Base-by-base conservation (phyloP, 1,140 invertebrate species). In the Ptiloglossa arizonensis region DNA sequence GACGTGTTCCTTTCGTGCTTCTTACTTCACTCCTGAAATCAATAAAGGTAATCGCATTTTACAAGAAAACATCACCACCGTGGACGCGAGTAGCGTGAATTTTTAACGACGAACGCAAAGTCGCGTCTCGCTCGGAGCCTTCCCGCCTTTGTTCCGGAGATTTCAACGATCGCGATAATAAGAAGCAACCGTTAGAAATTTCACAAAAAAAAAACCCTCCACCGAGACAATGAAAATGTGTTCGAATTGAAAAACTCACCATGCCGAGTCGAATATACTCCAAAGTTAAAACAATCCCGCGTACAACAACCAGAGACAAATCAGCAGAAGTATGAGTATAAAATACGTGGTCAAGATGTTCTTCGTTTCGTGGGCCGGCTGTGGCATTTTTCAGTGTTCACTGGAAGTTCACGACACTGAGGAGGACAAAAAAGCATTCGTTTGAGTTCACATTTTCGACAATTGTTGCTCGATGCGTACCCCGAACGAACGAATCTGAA, bases 291-390 rank as follows among this genome's bases (percentile, higher is more conserved):
- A 90, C 52, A 92, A 56, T n/a, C 91, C 91, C 0, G 91, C 90
- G 81, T 94, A 94, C 0, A 94, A 81, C 19, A 93, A 60, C 90
- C 92, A 94, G 24, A 94, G 86, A 4, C 91, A 89, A n/a, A 93
- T 85, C 17, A 94, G 83, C 22, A 94, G 86, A 29, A 93, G 76
- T 24, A 94, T 88, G 3, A 94, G 86, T 57, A 94, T 94, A 15
- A 93, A 86, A 72, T 93, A 94, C 5, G 93, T 94, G n/a, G 90
- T 93, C 48, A 93, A 74, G 67, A 94, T 86, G 70, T 93, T 93
- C 60, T 88, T 86, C 17, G 93, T 93, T 74, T 93, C 93, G 78
- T 88, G 81, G n/a, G 74, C 82, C 68, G 84, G 67, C 41, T 82
- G 75, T 35, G 89, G 87, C 83, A 91, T 89, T 66, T 86, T 89